These are phyloP conservation scores for Gnathonemus echidnorhynchus DNA, from an alignment of 2,113 vertebrate species.

Conservation along the genomic window DNA sequence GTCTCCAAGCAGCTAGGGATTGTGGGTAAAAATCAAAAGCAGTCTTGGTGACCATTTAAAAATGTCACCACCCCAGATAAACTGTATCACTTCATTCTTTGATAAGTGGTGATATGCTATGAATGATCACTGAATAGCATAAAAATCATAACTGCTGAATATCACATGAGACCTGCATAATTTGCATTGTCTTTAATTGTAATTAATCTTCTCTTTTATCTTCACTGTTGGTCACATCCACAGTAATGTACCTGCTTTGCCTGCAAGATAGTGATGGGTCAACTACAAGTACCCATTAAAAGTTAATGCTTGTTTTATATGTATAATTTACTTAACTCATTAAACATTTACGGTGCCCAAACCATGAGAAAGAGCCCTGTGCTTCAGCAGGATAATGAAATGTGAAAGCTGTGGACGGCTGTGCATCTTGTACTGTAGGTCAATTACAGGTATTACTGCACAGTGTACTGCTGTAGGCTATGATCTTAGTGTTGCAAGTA, in stretches of 20 bases:
- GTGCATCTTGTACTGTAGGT: not conserved
- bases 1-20: slow-evolving; percentile 10
- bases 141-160: not conserved
- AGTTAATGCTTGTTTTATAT: slow-evolving; percentile 10
- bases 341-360: slow-evolving; percentile 10
- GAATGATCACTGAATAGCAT: not conserved
- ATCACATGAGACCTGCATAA: not conserved
- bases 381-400: slow-evolving; percentile 5
- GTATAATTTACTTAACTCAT: slow-evolving; percentile 9
- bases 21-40: slow-evolving; percentile 13
- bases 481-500: not conserved
- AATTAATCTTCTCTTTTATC: not conserved
- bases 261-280: not conserved
- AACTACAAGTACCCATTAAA: slow-evolving; percentile 3
- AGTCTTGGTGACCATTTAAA: slow-evolving; percentile 26
- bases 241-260: not conserved
- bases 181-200: not conserved
- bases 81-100: not conserved
- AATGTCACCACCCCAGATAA: slow-evolving; percentile 29
- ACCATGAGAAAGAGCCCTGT: not conserved
- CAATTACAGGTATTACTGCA: not conserved
- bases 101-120: not conserved
- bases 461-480: not conserved
- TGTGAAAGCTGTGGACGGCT: not conserved
- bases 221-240: not conserved